Evolutionary conservation across 2,888 invertebrate species (phyloP), one percentile per base, ranked within the genome.

Genomic region (Drosophila conformis): DNA sequence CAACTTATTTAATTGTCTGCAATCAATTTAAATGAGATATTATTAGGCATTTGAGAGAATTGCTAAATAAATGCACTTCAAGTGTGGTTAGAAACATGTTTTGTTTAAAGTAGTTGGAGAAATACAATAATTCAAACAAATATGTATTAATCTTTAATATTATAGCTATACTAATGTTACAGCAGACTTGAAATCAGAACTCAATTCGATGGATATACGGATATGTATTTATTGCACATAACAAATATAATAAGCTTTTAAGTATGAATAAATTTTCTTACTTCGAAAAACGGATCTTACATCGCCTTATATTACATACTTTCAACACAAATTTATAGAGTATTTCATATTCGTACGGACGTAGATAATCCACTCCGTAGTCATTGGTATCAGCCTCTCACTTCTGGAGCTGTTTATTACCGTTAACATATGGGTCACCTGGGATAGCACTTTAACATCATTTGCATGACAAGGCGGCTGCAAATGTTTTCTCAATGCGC

Each of bases 401-500:
- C 11, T 46, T 57, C 52, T 78, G 54, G 51, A 58, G 69, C 78
- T 82, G 84, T 82, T 83, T 85, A 87, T 87, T 82, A 65, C 71
- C 79, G 74, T 67, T 82, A 80, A 81, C 86, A 85, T 87, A 83
- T 87, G 81, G 87, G 85, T 87, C 85, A 80, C 81, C 87, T 76
- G 85, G 85, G 85, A 85, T 78, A 69, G 68, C 71, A 73, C 68
- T 82, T 79, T 79, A 71, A 73, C 84, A 82, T 82, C 75, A 84
- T 83, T 83, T 83, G 82, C 82, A 79, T 82, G 85, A 80, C 82
- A 80, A 67, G 73, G 35, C 77, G 58, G 69, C 62, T 58, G 67
- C 62, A 68, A 73, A 81, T 83, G 76, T 81, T 80, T 83, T 80
- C 77, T 74, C 83, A 69, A 76, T 82, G 80, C 80, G 70, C 76